Conservation (phyloP, 2,113 vertebrate genomes). For the Bothrops jararaca region DNA sequence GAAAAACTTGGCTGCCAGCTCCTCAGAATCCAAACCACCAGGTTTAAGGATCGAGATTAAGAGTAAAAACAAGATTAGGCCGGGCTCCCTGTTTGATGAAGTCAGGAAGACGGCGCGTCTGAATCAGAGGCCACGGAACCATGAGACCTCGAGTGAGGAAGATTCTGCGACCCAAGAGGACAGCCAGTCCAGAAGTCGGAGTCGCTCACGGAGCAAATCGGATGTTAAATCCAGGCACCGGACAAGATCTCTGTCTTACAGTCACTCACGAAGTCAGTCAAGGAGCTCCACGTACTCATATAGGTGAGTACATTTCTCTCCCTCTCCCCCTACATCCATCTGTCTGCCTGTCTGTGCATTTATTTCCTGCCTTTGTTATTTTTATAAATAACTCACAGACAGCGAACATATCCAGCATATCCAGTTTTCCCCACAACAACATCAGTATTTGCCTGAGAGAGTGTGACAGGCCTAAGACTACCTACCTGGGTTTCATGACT, state of each 20-base stretch:
- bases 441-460: too few species aligned
- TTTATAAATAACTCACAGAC: background rate
- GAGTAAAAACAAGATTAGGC: conserved; percentile 88
- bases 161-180: conserved; percentile 74
- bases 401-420: background rate
- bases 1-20: conserved; percentile 49
- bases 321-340: too few species aligned
- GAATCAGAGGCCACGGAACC: conserved; percentile 90
- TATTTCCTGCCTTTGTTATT: too few species aligned
- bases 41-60: conserved; percentile 94
- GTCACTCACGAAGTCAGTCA: conserved; percentile 83
- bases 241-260: conserved; percentile 81
- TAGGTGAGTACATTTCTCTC: conserved; percentile 69
- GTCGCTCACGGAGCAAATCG: conserved; percentile 79
- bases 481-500: background rate
- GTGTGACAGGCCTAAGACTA: background rate
- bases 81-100: conserved; percentile 95
- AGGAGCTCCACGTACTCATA: conserved; percentile 85
- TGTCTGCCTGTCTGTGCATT: too few species aligned
- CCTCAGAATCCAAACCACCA: conserved; percentile 69
- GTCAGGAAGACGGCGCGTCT: conserved; percentile 92
- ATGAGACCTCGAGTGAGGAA: conserved; percentile 93
- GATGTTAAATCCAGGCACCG: conserved; percentile 81
- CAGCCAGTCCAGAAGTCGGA: conserved; percentile 72
- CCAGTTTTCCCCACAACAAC: background rate